These are phyloP conservation scores for Cygnus olor DNA, from an alignment of 2,797 vertebrate species.

Conservation along the genomic window DNA sequence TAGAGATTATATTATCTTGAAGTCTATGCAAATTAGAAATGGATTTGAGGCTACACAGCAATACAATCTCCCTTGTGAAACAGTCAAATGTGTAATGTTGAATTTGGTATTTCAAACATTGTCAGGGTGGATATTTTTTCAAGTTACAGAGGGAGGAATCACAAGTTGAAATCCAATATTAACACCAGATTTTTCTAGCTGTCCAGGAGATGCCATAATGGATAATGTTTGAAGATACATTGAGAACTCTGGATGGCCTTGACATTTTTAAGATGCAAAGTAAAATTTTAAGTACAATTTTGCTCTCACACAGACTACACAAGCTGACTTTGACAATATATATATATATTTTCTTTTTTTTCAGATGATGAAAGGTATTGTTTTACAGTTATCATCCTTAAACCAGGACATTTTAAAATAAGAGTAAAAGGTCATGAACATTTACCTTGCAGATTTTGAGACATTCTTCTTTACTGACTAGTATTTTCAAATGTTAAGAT, in stretches of 20 bases:
- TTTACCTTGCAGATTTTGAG: not conserved
- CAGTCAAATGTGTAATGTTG: not conserved
- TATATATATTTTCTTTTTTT: not conserved
- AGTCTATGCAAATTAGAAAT: not conserved
- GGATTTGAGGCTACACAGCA: not conserved
- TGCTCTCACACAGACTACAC: not conserved
- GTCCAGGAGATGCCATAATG: not conserved
- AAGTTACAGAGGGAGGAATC: not conserved
- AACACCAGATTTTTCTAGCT: not conserved
- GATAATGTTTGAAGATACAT: not conserved
- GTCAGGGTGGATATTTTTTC: not conserved
- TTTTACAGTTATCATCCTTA: not conserved
- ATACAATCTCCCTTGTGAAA: not conserved
- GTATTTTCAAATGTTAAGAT: not conserved
- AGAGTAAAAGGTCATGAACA: not conserved
- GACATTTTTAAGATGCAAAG: not conserved
- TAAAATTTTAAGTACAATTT: not conserved
- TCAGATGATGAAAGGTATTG: fast-evolving
- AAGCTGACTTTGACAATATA: not conserved
- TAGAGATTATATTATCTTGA: not conserved
- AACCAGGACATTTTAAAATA: not conserved
- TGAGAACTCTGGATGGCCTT: not conserved
- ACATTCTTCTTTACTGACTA: not conserved
- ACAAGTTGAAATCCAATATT: fast-evolving
- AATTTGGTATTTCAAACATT: not conserved